Percentiles rank a stretch among this genome's conserved stretches.
Conservation (phyloP, 1,140 invertebrate genomes). For the Apis laboriosa region DNA sequence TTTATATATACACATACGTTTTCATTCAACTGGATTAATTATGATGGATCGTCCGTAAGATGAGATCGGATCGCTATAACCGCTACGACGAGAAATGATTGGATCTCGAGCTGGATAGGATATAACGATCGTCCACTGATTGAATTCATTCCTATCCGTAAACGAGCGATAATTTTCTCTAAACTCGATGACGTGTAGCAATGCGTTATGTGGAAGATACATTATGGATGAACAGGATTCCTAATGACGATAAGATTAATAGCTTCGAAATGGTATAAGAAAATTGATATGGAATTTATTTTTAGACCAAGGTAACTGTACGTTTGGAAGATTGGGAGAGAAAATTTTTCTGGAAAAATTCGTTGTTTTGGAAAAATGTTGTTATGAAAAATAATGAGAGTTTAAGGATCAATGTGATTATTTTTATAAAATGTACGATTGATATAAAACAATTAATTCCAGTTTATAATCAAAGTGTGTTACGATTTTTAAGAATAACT, state of each 20-base stretch:
- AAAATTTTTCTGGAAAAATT: not conserved
- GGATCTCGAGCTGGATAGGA: not conserved
- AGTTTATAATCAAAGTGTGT: too few species aligned
- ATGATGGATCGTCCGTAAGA: conserved; percentile 24
- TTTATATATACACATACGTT: not conserved
- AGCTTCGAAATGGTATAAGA: too few species aligned
- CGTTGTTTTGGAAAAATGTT: too few species aligned
- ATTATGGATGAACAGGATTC: not conserved
- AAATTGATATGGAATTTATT: not conserved
- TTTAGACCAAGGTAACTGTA: not conserved
- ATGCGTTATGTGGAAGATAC: not conserved
- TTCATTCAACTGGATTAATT: conserved; percentile 1
- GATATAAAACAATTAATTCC: too few species aligned
- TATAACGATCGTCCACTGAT: not conserved
- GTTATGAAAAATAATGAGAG: too few species aligned
- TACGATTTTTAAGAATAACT: too few species aligned
- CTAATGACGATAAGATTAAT: not conserved
- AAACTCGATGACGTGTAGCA: not conserved
- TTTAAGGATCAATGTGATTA: too few species aligned
- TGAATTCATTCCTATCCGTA: not conserved
- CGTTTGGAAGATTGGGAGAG: not conserved
- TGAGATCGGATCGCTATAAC: conserved; percentile 4
- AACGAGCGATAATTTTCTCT: not conserved
- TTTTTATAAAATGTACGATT: too few species aligned
- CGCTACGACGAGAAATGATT: conserved; percentile 27